Conservation (phyloP, 2,797 vertebrate species). For the Astyanax mexicanus region DNA sequence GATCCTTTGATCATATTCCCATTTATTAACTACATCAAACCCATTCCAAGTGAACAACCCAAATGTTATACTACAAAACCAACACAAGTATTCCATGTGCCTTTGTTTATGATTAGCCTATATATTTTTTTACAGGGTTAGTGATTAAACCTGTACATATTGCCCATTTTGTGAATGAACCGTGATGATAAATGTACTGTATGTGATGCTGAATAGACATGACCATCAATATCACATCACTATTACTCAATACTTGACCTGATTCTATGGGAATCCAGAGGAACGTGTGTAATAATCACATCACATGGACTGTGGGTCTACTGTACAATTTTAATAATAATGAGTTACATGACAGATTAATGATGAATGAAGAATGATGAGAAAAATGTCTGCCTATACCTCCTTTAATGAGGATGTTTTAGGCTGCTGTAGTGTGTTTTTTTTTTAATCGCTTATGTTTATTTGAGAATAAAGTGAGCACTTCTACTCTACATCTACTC, state of each 20-base stretch:
- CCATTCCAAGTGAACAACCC: neutral
- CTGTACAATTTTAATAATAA: slow-evolving; percentile 15
- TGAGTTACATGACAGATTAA: slow-evolving; percentile 11
- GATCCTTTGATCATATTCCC: no score
- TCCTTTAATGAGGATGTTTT: slow-evolving; percentile 33
- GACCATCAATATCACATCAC: no score
- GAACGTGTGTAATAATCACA: slow-evolving; percentile 23
- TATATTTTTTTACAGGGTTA: slow-evolving; percentile 35
- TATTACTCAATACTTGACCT: slow-evolving; percentile 30
- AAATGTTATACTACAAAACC: slow-evolving; percentile 17
- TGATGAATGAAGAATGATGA: slow-evolving; percentile 30
- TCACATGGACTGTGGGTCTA: slow-evolving; percentile 2
- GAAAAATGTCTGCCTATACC: slow-evolving; percentile 15
- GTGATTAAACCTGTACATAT: slow-evolving; percentile 53
- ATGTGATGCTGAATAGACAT: slow-evolving; percentile 44
- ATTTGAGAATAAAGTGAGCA: slow-evolving; percentile 58
- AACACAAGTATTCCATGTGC: slow-evolving; percentile 40
- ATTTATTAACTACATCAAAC: neutral
- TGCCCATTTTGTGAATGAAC: slow-evolving; percentile 29
- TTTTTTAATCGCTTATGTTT: slow-evolving; percentile 48
- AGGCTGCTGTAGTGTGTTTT: slow-evolving; percentile 34
- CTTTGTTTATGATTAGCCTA: slow-evolving; percentile 30
- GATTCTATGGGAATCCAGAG: slow-evolving; percentile 19
- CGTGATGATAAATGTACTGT: slow-evolving; percentile 50
- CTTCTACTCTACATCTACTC: slow-evolving; percentile 43